Evolutionary conservation across 2,888 invertebrate genomes (phyloP), one percentile per base, ranked within the genome.

Genomic region (Monoplex corrugatus): DNA sequence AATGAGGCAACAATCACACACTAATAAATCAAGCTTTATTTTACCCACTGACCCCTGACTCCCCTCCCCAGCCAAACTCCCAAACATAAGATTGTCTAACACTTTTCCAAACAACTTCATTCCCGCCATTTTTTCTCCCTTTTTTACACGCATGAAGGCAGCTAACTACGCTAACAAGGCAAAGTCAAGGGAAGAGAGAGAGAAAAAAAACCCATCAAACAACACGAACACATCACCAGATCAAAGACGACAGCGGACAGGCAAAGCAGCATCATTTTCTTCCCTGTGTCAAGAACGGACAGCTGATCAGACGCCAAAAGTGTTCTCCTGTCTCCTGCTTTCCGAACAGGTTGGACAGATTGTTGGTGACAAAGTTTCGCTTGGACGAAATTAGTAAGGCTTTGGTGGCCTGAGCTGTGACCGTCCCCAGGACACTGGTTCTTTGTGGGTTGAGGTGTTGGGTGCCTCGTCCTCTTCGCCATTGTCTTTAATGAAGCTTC

Each of bases 231-330:
- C 50, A 19, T 57, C 78, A 78, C n/a, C n/a, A 23, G 78, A 78
- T 50, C 83, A 83, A 83, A 83, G 83, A 44, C 19, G 44, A 23
- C 10, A 10, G 40, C 8, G 80, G 80, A 28, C 75, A 75, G 16
- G 40, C 6, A 40, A 83, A 83, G 84, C 78, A 78, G 57, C 84
- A 84, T 84, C 84, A 84, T 84, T 45, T 84, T 45, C 84, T 50
- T 40, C 84, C 35, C n/a, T 35, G 84, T 84, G 84, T 84, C 50
- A 84, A 35, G 57, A 45, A 8, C 8, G 50, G 84, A 84, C 84
- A 84, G 84, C 50, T 84, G 84, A 84, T 45, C 84, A 23, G 84
- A 50, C 44, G 28, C 32, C 50, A 43, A 57, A 84, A 84, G 19
- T 84, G 84, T 68, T 68, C 68, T n/a, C n/a, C n/a, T n/a, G n/a